Conservation (phyloP, 2,113 vertebrate genomes). For the Seriola quinqueradiata region DNA sequence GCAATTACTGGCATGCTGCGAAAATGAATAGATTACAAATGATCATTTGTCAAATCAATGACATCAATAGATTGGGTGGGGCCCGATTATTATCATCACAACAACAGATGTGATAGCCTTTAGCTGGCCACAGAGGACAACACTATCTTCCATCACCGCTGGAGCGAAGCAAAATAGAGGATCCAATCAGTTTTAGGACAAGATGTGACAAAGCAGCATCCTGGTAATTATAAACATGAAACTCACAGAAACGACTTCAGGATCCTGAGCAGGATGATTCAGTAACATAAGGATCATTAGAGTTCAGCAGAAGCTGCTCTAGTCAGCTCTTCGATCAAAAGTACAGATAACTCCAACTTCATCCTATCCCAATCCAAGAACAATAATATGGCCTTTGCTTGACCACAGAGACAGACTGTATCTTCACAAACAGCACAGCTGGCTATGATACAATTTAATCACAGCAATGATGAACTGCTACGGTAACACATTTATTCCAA, state of each 20-base stretch:
- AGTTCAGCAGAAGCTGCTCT: conserved; percentile 23
- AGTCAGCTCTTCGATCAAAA: conserved; percentile 22
- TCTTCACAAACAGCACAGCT: conserved; percentile 1
- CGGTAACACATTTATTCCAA: conserved; percentile 39
- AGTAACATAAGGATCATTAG: conserved; percentile 37
- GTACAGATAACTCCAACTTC: conserved; percentile 16
- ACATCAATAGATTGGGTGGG: conserved; percentile 49
- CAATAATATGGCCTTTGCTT: background rate
- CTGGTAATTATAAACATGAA: conserved; percentile 63
- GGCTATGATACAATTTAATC: conserved; percentile 1
- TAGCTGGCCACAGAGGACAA: conserved; percentile 37
- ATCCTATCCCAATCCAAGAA: conserved; percentile 5
- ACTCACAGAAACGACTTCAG: conserved; percentile 29
- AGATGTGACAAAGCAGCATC: conserved; percentile 54
- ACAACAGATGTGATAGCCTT: conserved; percentile 54
- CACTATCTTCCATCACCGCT: conserved; percentile 52
- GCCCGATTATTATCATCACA: conserved; percentile 29
- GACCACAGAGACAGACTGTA: background rate
- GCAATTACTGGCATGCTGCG: background rate
- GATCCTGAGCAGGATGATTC: conserved; percentile 7
- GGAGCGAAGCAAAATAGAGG: conserved; percentile 31
- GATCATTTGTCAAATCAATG: conserved; percentile 42
- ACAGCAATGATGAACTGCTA: background rate
- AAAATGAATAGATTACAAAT: conserved; percentile 33
- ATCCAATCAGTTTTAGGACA: conserved; percentile 38